Conservation (phyloP, 2,797 vertebrate species). For the Hirundo rustica region DNA sequence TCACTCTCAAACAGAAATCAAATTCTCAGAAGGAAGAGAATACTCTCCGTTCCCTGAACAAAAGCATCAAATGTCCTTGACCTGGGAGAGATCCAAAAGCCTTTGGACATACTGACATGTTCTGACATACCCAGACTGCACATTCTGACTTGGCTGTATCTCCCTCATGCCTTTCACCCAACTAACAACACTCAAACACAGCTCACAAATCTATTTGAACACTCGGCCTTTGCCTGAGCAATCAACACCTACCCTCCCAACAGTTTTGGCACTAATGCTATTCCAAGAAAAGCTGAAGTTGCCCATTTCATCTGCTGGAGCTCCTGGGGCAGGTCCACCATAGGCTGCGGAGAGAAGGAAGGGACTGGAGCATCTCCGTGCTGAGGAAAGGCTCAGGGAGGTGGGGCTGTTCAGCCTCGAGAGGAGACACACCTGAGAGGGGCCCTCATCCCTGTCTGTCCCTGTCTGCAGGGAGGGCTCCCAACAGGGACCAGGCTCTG, state of each 20-base stretch:
- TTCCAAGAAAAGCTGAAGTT: not conserved
- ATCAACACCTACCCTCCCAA: too few relatives aligned
- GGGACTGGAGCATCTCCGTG: not conserved
- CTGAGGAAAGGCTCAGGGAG: not conserved
- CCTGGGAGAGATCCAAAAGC: not conserved
- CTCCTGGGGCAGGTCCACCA: not conserved
- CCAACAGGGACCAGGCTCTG: not conserved
- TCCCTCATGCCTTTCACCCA: rapidly evolving
- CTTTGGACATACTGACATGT: rapidly evolving
- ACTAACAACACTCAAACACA: not conserved
- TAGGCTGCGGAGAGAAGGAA: not conserved
- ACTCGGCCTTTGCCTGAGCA: not conserved
- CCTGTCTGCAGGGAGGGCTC: not conserved
- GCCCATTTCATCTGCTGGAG: not conserved
- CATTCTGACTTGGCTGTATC: not conserved
- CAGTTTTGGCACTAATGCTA: not conserved
- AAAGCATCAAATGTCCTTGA: not conserved
- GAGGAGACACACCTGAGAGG: not conserved
- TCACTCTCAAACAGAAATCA: not conserved
- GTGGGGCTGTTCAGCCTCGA: not conserved
- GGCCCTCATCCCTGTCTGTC: not conserved
- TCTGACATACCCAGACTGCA: not conserved
- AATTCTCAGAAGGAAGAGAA: not conserved
- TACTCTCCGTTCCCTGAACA: not conserved
- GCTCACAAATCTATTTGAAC: not conserved